phyloP scores from a whole-genome alignment of 2,113 vertebrate genomes.

The Reinhardtius hippoglossoides region DNA sequence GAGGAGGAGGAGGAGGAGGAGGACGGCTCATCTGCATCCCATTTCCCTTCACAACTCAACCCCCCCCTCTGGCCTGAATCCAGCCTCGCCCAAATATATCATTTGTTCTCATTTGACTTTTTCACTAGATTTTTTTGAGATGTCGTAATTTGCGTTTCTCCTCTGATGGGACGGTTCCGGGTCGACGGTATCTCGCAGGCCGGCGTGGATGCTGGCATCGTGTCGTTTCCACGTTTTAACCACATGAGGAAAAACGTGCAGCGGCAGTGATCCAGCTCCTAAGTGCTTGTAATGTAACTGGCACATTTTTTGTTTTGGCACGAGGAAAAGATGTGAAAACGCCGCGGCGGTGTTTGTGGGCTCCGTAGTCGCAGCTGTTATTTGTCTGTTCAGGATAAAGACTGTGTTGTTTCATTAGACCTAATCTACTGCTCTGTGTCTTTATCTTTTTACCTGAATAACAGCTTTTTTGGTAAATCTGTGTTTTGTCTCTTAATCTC shows the following conservation, averaged over 20 bases:
- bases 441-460: slow-evolving; percentile 60
- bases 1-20: slow-evolving; percentile 14
- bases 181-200: neutral
- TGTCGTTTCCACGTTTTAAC: slow-evolving; percentile 13
- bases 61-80: slow-evolving; percentile 26
- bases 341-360: slow-evolving; percentile 28
- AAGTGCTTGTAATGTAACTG: slow-evolving; percentile 57
- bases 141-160: neutral
- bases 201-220: neutral
- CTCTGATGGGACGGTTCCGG: slow-evolving; percentile 29
- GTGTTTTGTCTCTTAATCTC: slow-evolving; percentile 43
- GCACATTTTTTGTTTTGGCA: slow-evolving; percentile 50
- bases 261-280: slow-evolving; percentile 38
- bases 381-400: neutral
- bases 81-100: slow-evolving; percentile 22
- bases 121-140: slow-evolving; percentile 11
- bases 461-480: slow-evolving; percentile 11
- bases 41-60: slow-evolving; percentile 16
- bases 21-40: slow-evolving; percentile 45
- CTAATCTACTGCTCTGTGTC: slow-evolving; percentile 48
- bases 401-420: slow-evolving; percentile 48
- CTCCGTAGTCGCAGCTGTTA: slow-evolving; percentile 52
- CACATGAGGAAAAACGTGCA: slow-evolving; percentile 33
- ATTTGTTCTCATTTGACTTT: slow-evolving; percentile 31
- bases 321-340: slow-evolving; percentile 7